Evolutionary conservation across 1,140 invertebrate genomes (phyloP), one percentile per base, ranked within the genome.

Genomic region (Lepidurus arcticus): DNA sequence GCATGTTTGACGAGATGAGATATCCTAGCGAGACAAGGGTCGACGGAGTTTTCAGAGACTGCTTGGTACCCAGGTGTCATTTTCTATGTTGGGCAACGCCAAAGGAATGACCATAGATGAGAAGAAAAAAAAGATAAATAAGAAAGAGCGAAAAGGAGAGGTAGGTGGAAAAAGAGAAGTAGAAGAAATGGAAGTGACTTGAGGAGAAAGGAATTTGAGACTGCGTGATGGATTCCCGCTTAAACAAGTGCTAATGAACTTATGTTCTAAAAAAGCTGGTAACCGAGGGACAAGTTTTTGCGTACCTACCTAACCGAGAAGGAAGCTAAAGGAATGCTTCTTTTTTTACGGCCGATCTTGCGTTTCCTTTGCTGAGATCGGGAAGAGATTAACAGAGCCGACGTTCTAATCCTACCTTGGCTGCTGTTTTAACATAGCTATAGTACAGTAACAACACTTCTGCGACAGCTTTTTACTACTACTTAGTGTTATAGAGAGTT

Each of bases 181-280:
- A 21, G 3, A 65, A 65, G 21, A 21, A 65, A 13, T 65, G 53
- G 53, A 65, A 21, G 53, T 65, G 53, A 65, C 53, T 65, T 65
- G 13, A 65, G 53, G 21, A 65, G 13, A 7, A 65, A 65, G 21
- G 53, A 65, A 65, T 65, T 65, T 65, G 6, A 21, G 53, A 6
- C 53, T 65, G 53, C 53, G 53, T 65, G 53, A 65, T 65, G 53
- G 53, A 65, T 65, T 65, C 53, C 53, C 21, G 53, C 53, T 65
- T 65, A 65, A 65, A 65, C 53, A 65, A 3, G 53, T 65, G 53
- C 53, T 65, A 65, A 65, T 65, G 53, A 65, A 65, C 53, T 65
- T n/a, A 65, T 7, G 53, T 65, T 65, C 21, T 65, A 65, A 65
- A 16, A 21, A 13, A 65, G 53, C 53, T 2, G 21, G 53, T 16